These are phyloP conservation scores for Monodelphis domestica DNA, from an alignment of 2,797 vertebrate species.

Conservation along the genomic window DNA sequence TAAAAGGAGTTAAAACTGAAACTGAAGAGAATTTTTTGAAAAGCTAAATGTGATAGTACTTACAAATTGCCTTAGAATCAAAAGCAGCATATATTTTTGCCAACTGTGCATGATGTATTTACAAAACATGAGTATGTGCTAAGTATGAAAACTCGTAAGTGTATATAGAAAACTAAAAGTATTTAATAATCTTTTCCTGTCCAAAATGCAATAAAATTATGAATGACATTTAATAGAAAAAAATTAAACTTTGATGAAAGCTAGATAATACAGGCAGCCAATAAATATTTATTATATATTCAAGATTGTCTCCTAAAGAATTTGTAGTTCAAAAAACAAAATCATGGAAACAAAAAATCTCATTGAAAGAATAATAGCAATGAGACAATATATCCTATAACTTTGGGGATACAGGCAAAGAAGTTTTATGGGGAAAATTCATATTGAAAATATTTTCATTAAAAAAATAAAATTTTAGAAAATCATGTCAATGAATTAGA, in stretches of 20 bases:
- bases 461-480: background rate
- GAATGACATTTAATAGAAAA: background rate
- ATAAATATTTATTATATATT: background rate
- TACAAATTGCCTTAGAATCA: background rate
- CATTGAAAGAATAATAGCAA: background rate
- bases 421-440: background rate
- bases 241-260: background rate
- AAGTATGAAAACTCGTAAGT: background rate
- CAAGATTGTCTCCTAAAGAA: background rate
- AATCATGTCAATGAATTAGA: background rate
- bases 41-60: background rate
- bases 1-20: background rate
- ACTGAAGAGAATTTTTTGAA: background rate
- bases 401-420: background rate
- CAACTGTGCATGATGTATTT: background rate
- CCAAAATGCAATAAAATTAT: background rate
- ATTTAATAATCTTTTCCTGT: background rate
- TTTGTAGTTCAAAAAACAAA: background rate
- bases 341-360: background rate
- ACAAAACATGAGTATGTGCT: background rate
- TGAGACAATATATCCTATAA: background rate
- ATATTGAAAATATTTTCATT: background rate
- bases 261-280: background rate
- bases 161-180: background rate
- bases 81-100: background rate